Evolutionary conservation across 2,888 invertebrate species (phyloP).

Genomic region (Apamea crenata): DNA sequence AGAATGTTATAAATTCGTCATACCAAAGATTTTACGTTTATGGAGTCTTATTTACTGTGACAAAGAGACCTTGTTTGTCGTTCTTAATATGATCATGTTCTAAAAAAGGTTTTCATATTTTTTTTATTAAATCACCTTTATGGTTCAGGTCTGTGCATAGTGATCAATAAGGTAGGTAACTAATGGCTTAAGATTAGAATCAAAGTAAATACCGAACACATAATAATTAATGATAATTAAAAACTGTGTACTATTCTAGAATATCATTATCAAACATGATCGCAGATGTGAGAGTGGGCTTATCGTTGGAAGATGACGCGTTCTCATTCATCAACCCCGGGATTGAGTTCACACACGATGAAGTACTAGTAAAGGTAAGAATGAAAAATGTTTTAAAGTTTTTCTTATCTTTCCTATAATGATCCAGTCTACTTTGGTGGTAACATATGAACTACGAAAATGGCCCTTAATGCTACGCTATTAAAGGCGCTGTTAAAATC

Average conservation of each 20-base stretch:
- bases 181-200: background rate
- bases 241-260: conserved; percentile 74
- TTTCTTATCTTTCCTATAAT: background rate
- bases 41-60: background rate
- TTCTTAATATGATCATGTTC: background rate
- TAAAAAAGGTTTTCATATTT: too few species aligned
- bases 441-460: background rate
- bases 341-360: conserved; percentile 88
- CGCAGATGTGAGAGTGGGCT: conserved; percentile 89
- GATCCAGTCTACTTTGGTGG: background rate
- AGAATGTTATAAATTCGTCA: background rate
- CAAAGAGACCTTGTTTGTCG: background rate
- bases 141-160: conserved; percentile 69
- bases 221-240: conserved; percentile 3
- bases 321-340: conserved; percentile 90
- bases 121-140: background rate
- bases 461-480: background rate
- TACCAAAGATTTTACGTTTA: background rate
- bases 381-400: background rate
- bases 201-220: background rate
- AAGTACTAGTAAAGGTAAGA: conserved; percentile 89
- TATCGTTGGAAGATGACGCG: conserved; percentile 89
- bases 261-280: conserved; percentile 89
- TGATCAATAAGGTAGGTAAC: conserved; percentile 53
- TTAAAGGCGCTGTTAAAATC: background rate